Base-by-base conservation (phyloP, 2,888 invertebrate species). In the Drosophila seclusa region DNA sequence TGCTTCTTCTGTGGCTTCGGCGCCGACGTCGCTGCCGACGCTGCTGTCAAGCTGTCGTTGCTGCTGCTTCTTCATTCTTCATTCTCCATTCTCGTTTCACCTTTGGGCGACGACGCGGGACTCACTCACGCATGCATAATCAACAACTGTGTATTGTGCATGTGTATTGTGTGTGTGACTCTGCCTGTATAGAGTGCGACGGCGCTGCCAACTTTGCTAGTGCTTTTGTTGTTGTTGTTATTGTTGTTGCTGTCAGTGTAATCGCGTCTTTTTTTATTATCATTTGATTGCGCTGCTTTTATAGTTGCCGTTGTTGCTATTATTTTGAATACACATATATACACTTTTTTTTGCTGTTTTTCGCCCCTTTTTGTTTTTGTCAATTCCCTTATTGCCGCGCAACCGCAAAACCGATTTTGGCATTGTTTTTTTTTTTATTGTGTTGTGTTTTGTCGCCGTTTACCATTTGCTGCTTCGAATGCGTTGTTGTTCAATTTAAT, bases 261-360 rank as follows among this genome's bases (percentile, higher is more conserved):
- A 78, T 83, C 74, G 90, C 83, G 75, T 81, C 83, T 83, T 80
- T 89, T 86, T 90, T 89, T 87, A 87, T 90, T 87, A 87, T 87
- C 87, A 88, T 89, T 90, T 87, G 90, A 89, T 87, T 89, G 90
- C 75, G 79, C 76, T 88, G 80, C 86, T 83, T 88, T 87, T 82
- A 84, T 82, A 78, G 82, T 74, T 80, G 88, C 64, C 77, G 79
- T 76, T 77, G 82, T 61, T 59, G 53, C 60, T 57, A 49, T 48
- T 62, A 27, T 62, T 61, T 34, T 68, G 68, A 42, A 49, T 76
- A 49, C 42, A 59, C 29, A 29, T 24, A 10, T 21, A 32, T 11
- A 32, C 10, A 32, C 11, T 32, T 34, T 55, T 40, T 55, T 40
- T 36, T 29, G 70, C 74, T 63, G 68, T 73, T 75, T 80, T 73